Conservation (phyloP, 2,797 vertebrate genomes). For the Phrynocephalus guinanensis region DNA sequence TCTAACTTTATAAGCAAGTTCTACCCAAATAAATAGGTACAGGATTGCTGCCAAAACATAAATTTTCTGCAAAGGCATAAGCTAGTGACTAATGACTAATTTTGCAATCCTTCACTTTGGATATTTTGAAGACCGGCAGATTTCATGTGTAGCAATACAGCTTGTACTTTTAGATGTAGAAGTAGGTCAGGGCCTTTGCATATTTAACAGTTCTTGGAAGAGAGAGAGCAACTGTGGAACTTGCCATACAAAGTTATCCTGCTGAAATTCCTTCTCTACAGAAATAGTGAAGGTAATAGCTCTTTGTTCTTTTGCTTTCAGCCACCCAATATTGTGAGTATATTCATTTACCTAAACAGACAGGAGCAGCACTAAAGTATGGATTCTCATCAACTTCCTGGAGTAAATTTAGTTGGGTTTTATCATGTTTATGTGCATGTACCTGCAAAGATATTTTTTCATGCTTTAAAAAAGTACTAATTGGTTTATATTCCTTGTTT, state of each 20-base stretch:
- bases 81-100: background rate
- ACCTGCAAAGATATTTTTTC: slow-evolving; percentile 13
- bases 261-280: background rate
- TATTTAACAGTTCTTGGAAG: background rate
- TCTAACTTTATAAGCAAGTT: background rate
- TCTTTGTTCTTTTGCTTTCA: too few relatives aligned
- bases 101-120: background rate
- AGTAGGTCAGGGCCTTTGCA: background rate
- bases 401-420: background rate
- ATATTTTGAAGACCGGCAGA: background rate
- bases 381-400: slow-evolving; percentile 12
- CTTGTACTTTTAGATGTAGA: background rate
- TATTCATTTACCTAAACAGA: background rate
- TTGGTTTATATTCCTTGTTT: slow-evolving; percentile 24
- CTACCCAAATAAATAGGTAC: background rate
- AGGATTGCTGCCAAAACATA: background rate
- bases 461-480: background rate
- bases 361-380: background rate
- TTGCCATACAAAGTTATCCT: background rate
- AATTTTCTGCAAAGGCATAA: background rate
- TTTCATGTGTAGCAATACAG: background rate
- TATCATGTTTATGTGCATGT: background rate
- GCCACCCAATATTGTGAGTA: too few relatives aligned
- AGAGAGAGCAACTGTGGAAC: background rate
- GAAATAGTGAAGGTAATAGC: background rate